Evolutionary conservation across 2,888 invertebrate genomes (phyloP), one percentile per base, ranked within the genome.

Genomic region (Parasteatoda lunata): DNA sequence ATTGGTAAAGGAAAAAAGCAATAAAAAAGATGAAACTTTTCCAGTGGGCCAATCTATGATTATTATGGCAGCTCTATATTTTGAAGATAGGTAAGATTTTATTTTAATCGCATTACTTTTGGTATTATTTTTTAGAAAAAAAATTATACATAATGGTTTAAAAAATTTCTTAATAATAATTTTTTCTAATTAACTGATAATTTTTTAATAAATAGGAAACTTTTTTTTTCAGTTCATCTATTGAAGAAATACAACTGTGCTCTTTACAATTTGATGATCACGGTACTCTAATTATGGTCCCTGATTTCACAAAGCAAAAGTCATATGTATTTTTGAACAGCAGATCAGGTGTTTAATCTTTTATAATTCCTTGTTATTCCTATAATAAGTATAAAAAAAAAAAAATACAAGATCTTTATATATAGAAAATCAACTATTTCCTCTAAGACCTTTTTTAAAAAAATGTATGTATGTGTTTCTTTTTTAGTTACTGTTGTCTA

Each of bases 181-280:
- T 30, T 30, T 30, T 30, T 30, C 30, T 30, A 30, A 30, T 30
- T 30, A 30, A 30, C 30, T 30, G 30, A 30, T 30, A 30, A 30
- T 30, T 0, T 30, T 30, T 30, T 30, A 30, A 30, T 30, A 1
- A 0, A 30, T 30, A 30, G 30, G 2, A 1, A 30, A 52, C 47
- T 73, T 6, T 73, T 52, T 73, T 52, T 73, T 45, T 13, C 30
- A 77, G 77, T 13, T 15, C 48, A 15, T 49, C 52, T 65, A 47
- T 15, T 52, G 83, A 84, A 77, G 83, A 77, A 72, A 84, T 84
- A 66, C 77, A 84, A 65, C 48, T 84, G 52, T 84, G 83, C 15
- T 71, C 30, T 52, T 52, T 84, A 8, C 71, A 77, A 66, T 51
- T 72, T 47, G 77, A 84, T 72, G 83, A 77, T 66, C 71, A 77